Conservation (phyloP, 2,797 vertebrate genomes). For the Pseudotriccus pelzelni region DNA sequence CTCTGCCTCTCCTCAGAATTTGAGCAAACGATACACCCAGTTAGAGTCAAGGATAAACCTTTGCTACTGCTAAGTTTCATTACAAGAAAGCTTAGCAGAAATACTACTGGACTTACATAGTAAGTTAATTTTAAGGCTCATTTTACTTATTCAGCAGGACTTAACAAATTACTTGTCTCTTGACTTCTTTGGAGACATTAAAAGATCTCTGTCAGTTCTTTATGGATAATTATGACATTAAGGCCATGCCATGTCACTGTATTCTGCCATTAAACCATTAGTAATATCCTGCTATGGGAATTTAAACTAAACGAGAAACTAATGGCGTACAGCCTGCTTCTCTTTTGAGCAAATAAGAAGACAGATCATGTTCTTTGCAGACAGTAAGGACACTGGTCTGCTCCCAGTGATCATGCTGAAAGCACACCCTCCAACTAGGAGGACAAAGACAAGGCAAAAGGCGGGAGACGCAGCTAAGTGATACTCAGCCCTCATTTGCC, state of each 20-base stretch:
- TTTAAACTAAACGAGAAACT: background rate
- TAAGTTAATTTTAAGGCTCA: background rate
- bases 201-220: background rate
- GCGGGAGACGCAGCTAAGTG: background rate
- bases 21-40: background rate
- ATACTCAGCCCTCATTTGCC: background rate
- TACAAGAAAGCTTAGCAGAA: background rate
- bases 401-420: fast-evolving
- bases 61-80: background rate
- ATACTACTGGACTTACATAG: background rate
- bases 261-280: constrained; percentile 19
- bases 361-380: background rate
- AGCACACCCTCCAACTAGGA: background rate
- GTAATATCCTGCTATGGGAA: background rate
- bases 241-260: background rate
- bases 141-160: background rate
- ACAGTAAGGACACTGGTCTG: background rate
- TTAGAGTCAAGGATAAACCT: background rate
- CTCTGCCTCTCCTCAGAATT: background rate
- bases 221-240: constrained; percentile 30
- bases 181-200: constrained; percentile 21
- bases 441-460: background rate
- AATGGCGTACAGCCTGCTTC: background rate
- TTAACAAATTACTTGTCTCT: background rate
- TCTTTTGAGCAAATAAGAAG: background rate